Percentiles rank a stretch among this genome's conserved stretches.
These are phyloP conservation scores for Drosophila seclusa DNA, from an alignment of 2,888 invertebrate genomes.

Conservation along the genomic window DNA sequence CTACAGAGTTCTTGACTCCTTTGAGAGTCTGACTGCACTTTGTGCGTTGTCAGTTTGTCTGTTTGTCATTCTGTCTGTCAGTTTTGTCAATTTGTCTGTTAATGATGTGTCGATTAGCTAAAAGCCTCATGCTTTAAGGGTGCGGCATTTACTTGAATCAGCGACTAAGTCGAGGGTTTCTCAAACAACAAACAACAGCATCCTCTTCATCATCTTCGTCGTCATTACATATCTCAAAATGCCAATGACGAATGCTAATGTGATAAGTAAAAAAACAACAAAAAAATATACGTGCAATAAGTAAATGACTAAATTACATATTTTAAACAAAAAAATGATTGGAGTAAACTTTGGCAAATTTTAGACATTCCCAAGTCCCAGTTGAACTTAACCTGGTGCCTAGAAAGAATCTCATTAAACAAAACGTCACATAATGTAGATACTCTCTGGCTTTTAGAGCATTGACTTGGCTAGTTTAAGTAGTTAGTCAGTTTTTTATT, in stretches of 20 bases:
- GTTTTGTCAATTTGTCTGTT: constrained; percentile 18
- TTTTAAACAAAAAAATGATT: background rate
- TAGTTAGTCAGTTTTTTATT: background rate
- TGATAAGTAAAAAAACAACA: background rate
- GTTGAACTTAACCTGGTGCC: background rate
- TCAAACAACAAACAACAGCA: constrained; percentile 19
- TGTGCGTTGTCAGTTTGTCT: constrained; percentile 22
- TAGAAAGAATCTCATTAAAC: background rate
- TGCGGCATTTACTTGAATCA: constrained; percentile 27
- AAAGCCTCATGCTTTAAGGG: constrained; percentile 42
- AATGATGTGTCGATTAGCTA: constrained; percentile 49
- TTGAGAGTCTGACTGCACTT: constrained; percentile 25
- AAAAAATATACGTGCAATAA: background rate
- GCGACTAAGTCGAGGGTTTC: constrained; percentile 40
- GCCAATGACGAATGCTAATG: constrained; percentile 37
- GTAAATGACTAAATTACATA: background rate
- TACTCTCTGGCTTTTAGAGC: background rate
- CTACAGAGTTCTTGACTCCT: background rate
- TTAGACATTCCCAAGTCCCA: background rate
- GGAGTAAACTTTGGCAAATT: background rate
- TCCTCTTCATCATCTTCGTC: background rate
- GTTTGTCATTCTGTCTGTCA: constrained; percentile 14
- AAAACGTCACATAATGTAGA: background rate
- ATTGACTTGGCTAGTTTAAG: background rate
- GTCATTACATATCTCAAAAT: constrained; percentile 24